Conservation (phyloP, 2,797 vertebrate species). For the Esox masquinongy region DNA sequence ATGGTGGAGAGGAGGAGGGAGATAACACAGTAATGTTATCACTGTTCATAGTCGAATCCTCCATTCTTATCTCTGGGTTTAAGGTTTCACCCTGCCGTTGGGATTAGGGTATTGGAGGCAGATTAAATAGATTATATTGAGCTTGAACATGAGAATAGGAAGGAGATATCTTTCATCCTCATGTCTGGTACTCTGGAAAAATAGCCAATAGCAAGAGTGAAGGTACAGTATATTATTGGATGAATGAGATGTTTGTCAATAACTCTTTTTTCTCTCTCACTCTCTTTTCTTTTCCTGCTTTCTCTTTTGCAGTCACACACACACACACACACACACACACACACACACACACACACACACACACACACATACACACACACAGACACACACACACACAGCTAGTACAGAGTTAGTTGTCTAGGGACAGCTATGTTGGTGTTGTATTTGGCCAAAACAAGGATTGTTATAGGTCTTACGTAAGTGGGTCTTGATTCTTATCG, state of each 20-base stretch:
- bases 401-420: conserved; percentile 21
- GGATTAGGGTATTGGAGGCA: neutral
- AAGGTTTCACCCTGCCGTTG: neutral
- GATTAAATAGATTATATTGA: neutral
- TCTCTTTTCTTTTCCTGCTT: neutral
- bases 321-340: neutral
- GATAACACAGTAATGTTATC: neutral
- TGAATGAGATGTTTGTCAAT: neutral
- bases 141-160: neutral
- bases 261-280: neutral
- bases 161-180: neutral
- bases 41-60: neutral
- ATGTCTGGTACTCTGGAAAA: neutral
- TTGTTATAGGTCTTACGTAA: conserved; percentile 65
- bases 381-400: neutral
- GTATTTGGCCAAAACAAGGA: conserved; percentile 64
- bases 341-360: neutral
- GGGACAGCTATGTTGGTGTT: conserved; percentile 54
- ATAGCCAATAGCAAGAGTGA: neutral
- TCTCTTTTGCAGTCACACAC: neutral
- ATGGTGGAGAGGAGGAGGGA: conserved; percentile 6
- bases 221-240: neutral
- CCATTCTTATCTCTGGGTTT: neutral
- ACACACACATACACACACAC: neutral
- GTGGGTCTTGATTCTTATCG: conserved; percentile 67